These are phyloP conservation scores for Ceratosolen fusciceps DNA, from an alignment of 1,140 invertebrate species.

Conservation along the genomic window DNA sequence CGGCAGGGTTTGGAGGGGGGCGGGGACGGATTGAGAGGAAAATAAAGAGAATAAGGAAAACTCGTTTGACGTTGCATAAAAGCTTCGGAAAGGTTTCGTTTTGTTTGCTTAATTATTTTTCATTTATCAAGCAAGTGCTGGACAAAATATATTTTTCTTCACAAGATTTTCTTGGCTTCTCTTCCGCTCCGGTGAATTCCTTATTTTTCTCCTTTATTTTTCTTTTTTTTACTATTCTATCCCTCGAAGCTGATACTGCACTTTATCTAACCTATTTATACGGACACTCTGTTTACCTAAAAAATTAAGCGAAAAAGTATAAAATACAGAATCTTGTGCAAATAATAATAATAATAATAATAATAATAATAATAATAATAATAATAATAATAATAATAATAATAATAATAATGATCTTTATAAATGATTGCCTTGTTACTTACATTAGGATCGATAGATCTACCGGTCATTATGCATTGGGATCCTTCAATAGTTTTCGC, in stretches of 20 bases:
- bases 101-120: constrained; percentile 43
- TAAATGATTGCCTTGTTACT: no score
- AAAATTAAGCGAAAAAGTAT: not conserved
- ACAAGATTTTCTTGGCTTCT: constrained; percentile 15
- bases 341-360: no score
- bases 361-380: no score
- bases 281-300: not conserved
- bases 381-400: no score
- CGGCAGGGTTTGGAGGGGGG: no score
- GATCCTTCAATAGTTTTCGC: not conserved
- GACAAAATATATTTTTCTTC: not conserved
- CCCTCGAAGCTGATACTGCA: not conserved
- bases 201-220: no score
- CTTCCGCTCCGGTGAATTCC: not conserved
- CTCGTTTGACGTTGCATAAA: constrained; percentile 13
- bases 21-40: not conserved
- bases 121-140: not conserved
- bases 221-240: constrained; percentile 14
- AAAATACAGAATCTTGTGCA: no score
- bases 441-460: no score
- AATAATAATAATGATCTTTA: no score
- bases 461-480: no score
- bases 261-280: not conserved
- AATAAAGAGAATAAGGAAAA: constrained; percentile 41
- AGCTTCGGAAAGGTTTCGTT: constrained; percentile 31